A percentile compares a stretch with the other conserved stretches of the same genome.
phyloP scores from a whole-genome alignment of 2,113 vertebrate species.

The Illadopsis cleaveri region DNA sequence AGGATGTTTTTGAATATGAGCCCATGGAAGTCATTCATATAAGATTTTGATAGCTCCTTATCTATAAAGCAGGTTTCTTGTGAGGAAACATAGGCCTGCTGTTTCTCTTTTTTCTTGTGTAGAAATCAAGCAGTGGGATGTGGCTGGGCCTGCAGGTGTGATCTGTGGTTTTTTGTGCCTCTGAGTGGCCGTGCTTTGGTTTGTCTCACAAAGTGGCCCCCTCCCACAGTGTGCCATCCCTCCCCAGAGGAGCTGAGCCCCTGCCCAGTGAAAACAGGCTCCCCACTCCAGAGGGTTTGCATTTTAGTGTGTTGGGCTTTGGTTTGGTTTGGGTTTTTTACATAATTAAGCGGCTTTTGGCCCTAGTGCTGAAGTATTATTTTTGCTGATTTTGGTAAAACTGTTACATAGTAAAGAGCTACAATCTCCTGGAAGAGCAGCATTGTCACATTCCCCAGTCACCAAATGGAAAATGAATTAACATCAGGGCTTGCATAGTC shows the following conservation, averaged over 20 bases:
- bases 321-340: not conserved
- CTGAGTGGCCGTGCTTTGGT: not conserved
- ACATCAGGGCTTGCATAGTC: not conserved
- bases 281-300: fast-evolving
- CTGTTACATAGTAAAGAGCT: not conserved
- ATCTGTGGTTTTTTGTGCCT: not conserved
- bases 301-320: not conserved
- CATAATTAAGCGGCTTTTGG: not conserved
- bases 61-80: not conserved
- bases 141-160: not conserved
- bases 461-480: not conserved
- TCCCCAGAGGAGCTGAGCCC: not conserved
- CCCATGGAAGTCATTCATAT: not conserved
- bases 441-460: not conserved
- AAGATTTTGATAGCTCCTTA: not conserved
- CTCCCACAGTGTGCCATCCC: not conserved
- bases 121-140: not conserved
- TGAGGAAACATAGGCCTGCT: not conserved
- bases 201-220: not conserved
- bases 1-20: not conserved
- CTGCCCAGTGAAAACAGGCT: not conserved
- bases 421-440: not conserved
- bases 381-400: too few species aligned
- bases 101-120: not conserved
- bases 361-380: not conserved